Evolutionary conservation across 2,113 vertebrate genomes (phyloP), one percentile per base, ranked within the genome.

Genomic region (Urocitellus parryii): DNA sequence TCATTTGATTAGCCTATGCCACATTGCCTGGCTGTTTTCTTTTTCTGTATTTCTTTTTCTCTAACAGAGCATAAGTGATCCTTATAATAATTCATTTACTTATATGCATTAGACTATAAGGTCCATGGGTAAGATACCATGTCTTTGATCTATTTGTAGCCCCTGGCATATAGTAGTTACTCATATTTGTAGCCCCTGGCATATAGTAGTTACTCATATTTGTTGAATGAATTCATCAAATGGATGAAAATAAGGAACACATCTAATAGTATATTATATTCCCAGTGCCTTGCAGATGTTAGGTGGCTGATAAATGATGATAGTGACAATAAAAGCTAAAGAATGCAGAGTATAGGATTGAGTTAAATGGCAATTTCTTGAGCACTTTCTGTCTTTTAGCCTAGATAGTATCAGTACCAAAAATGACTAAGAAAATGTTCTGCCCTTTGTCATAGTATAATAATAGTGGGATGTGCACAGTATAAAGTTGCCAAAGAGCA

Each of bases 371-470:
- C 22, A 13, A 42, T 90, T 94, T 96, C 84, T 77, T 86, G 56
- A 84, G 48, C 39, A 91, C 24, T 51, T 97, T 82, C 39, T 51
- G 10, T 89, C 94, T 95, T 92, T 63, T 93, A 72, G 34, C 22
- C 34, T 91, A 76, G 11, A 56, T 93, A 32, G 53, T 88, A 42
- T 39, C 85, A 63, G 68, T 78, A 18, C 32, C 22, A 84, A 51
- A 76, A 87, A 22, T 82, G 45, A 82, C 37, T 29, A 73, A 92
- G 73, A 91, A 88, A 67, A 61, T 76, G 3, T 53, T 58, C 58
- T 94, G 25, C 13, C 14, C 20, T 86, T 16, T 90, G 18, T 58
- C 20, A 0, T 88, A 90, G 58, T 58, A 6, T 68, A 58, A 37
- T 84, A 81, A 37, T 56, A 78, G 58, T 84, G 13, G 53, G 25